Evolutionary conservation across 2,888 invertebrate species (phyloP), one percentile per base, ranked within the genome.

Genomic region (Idaea straminata): DNA sequence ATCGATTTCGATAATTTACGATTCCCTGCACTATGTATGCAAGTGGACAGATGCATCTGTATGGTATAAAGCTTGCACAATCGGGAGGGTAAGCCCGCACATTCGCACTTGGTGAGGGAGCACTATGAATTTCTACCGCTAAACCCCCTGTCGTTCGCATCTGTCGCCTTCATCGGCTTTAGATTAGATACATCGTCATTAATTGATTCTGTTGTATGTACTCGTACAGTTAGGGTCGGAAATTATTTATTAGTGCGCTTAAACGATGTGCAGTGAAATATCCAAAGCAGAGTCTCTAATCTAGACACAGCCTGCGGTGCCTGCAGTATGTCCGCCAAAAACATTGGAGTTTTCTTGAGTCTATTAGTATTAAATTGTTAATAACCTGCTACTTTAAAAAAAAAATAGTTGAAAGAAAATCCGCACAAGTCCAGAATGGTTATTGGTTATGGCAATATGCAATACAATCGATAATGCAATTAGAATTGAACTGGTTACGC

Each of bases 11-110:
- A 71, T 72, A 66, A 25, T 10, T 25, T 38, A 62, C 35, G 60
- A 59, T 15, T 61, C 66, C 64, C 76, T 61, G 61, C 78, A 69
- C 74, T 75, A 64, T 72, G 76, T 73, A 68, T 71, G 83, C 88
- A 86, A 91, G 88, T 91, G 92, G 91, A 92, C 92, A 92, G 92
- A 92, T 92, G 92, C 82, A 87, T 77, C 82, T 47, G 79, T 82
- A 76, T 77, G 83, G 82, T 78, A 80, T 85, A 78, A 83, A 86
- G 88, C 90, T 92, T 91, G 91, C 89, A 84, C 90, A 91, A 91
- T 89, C 82, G 80, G 79, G 84, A 85, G 86, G 90, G 90, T 71
- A 64, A 64, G 88, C 83, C 85, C 25, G 25, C 25, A 25, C 76
- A 75, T 76, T 81, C 74, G 78, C 76, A 79, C 78, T 83, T 76